These are phyloP conservation scores for Poicephalus meyeri DNA, from an alignment of 2,113 vertebrate genomes.

Conservation along the genomic window DNA sequence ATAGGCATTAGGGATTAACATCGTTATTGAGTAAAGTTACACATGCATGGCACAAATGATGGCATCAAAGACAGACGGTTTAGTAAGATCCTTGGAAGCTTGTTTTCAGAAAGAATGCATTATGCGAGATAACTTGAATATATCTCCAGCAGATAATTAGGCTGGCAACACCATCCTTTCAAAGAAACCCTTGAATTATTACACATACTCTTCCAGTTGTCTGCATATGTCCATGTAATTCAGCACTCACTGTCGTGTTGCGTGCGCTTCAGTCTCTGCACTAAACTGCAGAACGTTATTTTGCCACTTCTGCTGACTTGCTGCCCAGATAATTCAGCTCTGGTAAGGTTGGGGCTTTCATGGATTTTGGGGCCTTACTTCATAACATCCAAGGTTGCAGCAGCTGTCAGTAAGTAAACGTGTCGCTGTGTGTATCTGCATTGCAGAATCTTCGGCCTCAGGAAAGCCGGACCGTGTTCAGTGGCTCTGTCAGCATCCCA, in stretches of 20 bases:
- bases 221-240: constrained; percentile 72
- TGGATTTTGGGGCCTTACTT: background rate
- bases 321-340: constrained; percentile 19
- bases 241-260: background rate
- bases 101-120: background rate
- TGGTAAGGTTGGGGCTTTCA: background rate
- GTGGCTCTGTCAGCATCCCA: constrained; percentile 96
- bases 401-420: background rate
- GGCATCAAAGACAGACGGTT: background rate
- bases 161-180: background rate
- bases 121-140: background rate
- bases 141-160: background rate
- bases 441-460: constrained; percentile 91
- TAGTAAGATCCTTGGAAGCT: background rate
- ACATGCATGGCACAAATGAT: background rate
- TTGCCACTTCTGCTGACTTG: constrained; percentile 16
- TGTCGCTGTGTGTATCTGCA: constrained; percentile 17
- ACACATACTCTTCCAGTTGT: background rate
- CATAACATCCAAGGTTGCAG: background rate
- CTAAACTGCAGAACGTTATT: constrained; percentile 7
- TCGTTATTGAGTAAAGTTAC: background rate
- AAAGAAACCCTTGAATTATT: background rate
- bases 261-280: constrained; percentile 19
- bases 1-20: background rate
- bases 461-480: constrained; percentile 92